A percentile compares a stretch with the other conserved stretches of the same genome.
These are phyloP conservation scores for Paramormyrops kingsleyae DNA, from an alignment of 2,113 vertebrate genomes.

Conservation along the genomic window DNA sequence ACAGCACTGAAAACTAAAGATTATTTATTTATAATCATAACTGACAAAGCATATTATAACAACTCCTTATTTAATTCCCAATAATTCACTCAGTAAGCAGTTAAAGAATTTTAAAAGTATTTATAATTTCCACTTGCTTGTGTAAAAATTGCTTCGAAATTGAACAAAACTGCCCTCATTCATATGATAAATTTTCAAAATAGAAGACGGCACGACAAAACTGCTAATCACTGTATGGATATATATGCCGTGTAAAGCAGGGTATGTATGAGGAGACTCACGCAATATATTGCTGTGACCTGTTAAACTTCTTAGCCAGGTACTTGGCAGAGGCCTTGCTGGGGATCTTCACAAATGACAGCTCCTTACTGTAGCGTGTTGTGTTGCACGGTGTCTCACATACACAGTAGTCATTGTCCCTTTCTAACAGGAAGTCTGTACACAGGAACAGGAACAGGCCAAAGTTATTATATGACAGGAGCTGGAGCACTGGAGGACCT, in stretches of 20 bases:
- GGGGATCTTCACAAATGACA: conserved; percentile 98
- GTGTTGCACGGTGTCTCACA: conserved; percentile 96
- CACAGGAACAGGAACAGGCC: background rate
- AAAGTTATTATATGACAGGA: background rate
- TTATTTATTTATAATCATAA: background rate
- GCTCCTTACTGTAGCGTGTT: conserved; percentile 91
- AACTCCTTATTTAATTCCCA: background rate
- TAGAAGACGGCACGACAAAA: background rate
- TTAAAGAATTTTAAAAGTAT: background rate
- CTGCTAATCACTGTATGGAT: background rate
- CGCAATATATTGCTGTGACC: conserved; percentile 95
- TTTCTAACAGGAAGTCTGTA: conserved; percentile 90
- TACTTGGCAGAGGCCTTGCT: conserved; percentile 97
- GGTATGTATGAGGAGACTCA: conserved; percentile 45
- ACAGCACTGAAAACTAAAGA: background rate
- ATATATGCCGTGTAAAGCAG: background rate
- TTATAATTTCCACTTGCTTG: background rate
- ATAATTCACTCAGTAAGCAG: background rate
- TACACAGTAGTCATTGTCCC: conserved; percentile 88
- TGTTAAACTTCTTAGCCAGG: conserved; percentile 98
- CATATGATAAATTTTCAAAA: background rate
- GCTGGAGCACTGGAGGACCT: background rate
- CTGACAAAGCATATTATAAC: background rate
- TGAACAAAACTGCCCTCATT: background rate
- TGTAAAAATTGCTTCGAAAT: background rate